A percentile compares a stretch with the other conserved stretches of the same genome.
Evolutionary conservation across 2,888 invertebrate genomes (phyloP).

Genomic region (Pardosa pseudoannulata): DNA sequence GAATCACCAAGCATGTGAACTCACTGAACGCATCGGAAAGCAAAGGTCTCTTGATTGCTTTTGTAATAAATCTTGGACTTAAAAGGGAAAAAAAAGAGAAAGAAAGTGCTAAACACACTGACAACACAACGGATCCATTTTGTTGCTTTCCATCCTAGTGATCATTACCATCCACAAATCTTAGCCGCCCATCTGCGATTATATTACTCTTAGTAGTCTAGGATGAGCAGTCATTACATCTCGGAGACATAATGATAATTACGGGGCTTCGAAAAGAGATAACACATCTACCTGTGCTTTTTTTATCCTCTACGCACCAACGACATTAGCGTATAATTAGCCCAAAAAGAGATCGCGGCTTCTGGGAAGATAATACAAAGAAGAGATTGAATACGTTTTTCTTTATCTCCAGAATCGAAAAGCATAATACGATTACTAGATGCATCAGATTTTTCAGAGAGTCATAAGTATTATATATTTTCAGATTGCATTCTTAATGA

Average conservation of each 20-base stretch:
- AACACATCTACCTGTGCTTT: background rate
- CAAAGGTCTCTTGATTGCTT: background rate
- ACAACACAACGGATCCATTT: no score
- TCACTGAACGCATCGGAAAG: background rate
- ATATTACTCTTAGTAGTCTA: background rate
- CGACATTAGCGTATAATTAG: background rate
- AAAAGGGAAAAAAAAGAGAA: background rate
- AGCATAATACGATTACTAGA: background rate
- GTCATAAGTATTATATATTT: background rate
- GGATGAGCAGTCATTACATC: background rate
- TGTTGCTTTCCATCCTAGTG: no score
- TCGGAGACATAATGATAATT: background rate
- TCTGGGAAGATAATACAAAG: background rate
- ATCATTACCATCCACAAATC: background rate
- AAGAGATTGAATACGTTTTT: background rate
- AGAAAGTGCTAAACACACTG: no score
- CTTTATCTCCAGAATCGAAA: background rate
- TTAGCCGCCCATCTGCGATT: background rate
- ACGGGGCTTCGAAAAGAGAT: background rate
- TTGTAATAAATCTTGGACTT: background rate
- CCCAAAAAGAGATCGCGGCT: background rate
- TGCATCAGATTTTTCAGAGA: background rate
- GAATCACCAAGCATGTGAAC: background rate
- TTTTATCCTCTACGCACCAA: background rate
- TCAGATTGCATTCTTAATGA: background rate